Evolutionary conservation across 2,113 vertebrate genomes (phyloP).

Genomic region (Myxocyprinus asiaticus): DNA sequence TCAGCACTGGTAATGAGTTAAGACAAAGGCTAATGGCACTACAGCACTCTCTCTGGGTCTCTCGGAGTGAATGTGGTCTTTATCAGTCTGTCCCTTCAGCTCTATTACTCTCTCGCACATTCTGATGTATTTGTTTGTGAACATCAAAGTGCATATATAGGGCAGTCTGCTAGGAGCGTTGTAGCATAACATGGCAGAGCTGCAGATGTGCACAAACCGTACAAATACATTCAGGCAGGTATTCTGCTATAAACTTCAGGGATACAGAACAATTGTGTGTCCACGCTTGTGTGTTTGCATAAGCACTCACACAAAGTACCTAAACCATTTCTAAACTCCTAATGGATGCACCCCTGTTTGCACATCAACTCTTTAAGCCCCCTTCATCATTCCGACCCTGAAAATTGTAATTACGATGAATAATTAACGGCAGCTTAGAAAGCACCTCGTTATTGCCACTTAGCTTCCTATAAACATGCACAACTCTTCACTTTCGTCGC

Average conservation of each 20-base stretch:
- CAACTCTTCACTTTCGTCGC: conserved; percentile 46
- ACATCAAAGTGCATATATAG: conserved; percentile 25
- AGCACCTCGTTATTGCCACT: conserved; percentile 69
- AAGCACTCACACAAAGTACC: conserved; percentile 5
- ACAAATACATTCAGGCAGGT: too few species aligned
- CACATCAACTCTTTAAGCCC: conserved; percentile 56
- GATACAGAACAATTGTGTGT: neutral
- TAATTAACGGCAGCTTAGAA: conserved; percentile 72
- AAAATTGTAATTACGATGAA: conserved; percentile 71
- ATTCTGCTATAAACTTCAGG: conserved; percentile 1
- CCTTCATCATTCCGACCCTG: conserved; percentile 57
- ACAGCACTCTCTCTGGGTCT: conserved; percentile 35
- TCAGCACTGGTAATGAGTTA: conserved; percentile 17
- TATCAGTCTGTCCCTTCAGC: conserved; percentile 68
- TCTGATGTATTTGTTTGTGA: conserved; percentile 57
- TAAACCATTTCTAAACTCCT: conserved; percentile 35
- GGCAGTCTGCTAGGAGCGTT: neutral
- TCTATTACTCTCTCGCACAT: conserved; percentile 56
- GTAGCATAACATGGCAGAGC: too few species aligned
- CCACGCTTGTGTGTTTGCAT: neutral
- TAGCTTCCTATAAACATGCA: conserved; percentile 51
- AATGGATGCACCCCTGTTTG: conserved; percentile 59
- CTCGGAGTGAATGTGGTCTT: conserved; percentile 59
- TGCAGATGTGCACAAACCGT: too few species aligned
- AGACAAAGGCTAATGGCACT: conserved; percentile 50